Evolutionary conservation across 2,888 invertebrate species (phyloP).

Genomic region (Dasysyrphus tricinctus): DNA sequence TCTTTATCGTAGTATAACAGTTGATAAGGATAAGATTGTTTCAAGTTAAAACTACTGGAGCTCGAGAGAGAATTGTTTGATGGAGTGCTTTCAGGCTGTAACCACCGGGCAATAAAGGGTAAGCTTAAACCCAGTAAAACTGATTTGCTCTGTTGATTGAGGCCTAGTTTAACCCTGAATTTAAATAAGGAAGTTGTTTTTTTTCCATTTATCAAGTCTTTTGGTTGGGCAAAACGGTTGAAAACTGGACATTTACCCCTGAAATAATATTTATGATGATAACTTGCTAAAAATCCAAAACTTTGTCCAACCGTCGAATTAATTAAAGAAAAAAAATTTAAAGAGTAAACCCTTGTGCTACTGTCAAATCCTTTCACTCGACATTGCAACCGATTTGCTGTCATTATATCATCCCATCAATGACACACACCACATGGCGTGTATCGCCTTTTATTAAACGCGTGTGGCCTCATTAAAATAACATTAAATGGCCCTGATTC

Average conservation of each 20-base stretch:
- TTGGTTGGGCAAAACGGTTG: no score
- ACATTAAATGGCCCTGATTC: constrained; percentile 55
- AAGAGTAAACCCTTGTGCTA: background rate
- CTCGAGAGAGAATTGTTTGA: no score
- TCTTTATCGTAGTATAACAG: no score
- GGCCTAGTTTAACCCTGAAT: no score
- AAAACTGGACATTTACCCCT: background rate
- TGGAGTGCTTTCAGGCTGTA: no score
- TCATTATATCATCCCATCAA: constrained; percentile 36
- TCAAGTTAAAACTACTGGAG: no score
- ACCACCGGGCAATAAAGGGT: no score
- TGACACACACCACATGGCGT: background rate
- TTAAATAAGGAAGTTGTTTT: no score
- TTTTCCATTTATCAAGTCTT: no score
- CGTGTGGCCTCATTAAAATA: constrained; percentile 47
- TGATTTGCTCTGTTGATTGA: no score
- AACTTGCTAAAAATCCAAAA: background rate
- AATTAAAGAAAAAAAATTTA: background rate
- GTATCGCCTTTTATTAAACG: background rate
- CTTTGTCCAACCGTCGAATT: background rate
- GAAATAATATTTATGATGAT: background rate
- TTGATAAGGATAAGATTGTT: no score
- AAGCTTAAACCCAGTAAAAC: no score
- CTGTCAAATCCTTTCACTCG: constrained; percentile 48
- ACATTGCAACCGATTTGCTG: background rate